These are phyloP conservation scores for Cinclus mexicanus DNA, from an alignment of 2,113 vertebrate species.

Conservation along the genomic window DNA sequence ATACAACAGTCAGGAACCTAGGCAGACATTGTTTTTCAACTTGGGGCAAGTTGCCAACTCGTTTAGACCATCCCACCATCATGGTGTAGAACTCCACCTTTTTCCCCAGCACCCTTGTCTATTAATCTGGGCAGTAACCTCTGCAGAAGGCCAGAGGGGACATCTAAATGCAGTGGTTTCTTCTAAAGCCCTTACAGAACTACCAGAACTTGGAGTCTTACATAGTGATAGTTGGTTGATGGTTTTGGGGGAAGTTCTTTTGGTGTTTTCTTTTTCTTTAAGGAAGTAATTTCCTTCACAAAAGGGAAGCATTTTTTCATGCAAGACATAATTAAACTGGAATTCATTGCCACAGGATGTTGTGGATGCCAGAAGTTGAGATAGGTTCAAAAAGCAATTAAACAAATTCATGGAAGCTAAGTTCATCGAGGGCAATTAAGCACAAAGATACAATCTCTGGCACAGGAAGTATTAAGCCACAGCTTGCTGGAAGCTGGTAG, in stretches of 20 bases:
- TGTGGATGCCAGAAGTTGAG: constrained; percentile 61
- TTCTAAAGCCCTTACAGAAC: background rate
- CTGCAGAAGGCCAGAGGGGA: background rate
- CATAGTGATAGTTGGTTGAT: background rate
- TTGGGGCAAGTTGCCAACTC: background rate
- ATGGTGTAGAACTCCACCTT: background rate
- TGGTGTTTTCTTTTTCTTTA: background rate
- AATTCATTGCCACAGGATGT: constrained; percentile 70
- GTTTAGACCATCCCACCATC: background rate
- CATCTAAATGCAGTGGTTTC: background rate
- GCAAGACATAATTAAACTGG: constrained; percentile 63
- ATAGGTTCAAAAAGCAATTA: constrained; percentile 66
- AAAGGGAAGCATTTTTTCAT: constrained; percentile 64
- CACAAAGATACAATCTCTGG: constrained; percentile 63
- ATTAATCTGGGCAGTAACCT: background rate
- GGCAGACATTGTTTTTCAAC: background rate
- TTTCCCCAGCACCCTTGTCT: background rate
- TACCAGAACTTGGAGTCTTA: background rate
- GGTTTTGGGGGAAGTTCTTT: background rate
- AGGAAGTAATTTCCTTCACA: constrained; percentile 61
- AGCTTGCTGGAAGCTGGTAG: constrained; percentile 49
- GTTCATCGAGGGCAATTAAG: constrained; percentile 67
- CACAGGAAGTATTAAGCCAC: constrained; percentile 62
- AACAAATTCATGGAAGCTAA: constrained; percentile 64
- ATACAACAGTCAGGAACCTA: background rate